phyloP scores from a whole-genome alignment of 2,113 vertebrate species.

The Emberiza fucata region DNA sequence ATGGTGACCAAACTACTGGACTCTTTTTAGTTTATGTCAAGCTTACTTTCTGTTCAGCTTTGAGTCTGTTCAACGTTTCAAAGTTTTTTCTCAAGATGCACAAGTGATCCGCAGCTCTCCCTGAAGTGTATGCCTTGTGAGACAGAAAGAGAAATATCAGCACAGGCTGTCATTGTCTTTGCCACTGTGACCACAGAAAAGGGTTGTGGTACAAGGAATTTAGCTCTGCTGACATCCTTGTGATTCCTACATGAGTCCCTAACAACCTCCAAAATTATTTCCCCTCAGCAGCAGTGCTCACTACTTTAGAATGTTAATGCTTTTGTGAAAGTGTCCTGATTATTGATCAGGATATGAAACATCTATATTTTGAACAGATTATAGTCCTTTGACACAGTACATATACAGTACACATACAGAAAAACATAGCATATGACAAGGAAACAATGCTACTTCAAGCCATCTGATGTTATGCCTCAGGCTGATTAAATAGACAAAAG shows the following conservation, averaged over 20 bases:
- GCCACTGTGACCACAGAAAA: background rate
- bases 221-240: background rate
- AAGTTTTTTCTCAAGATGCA: background rate
- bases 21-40: background rate
- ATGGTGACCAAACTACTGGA: background rate
- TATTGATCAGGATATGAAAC: background rate
- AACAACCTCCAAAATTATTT: background rate
- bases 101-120: background rate
- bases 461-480: slow-evolving; percentile 21
- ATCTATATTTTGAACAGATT: background rate
- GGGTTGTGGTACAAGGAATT: background rate
- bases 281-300: background rate
- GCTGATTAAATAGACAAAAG: slow-evolving; percentile 50
- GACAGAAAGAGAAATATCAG: background rate
- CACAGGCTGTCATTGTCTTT: background rate
- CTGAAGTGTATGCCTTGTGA: background rate
- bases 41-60: background rate
- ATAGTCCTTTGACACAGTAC: background rate
- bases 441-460: slow-evolving; percentile 9
- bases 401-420: background rate
- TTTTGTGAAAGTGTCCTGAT: background rate
- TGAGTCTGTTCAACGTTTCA: background rate
- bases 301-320: background rate
- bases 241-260: background rate
- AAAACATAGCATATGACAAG: background rate